Evolutionary conservation across 2,113 vertebrate species (phyloP).

Genomic region (Aldabrachelys gigantea): DNA sequence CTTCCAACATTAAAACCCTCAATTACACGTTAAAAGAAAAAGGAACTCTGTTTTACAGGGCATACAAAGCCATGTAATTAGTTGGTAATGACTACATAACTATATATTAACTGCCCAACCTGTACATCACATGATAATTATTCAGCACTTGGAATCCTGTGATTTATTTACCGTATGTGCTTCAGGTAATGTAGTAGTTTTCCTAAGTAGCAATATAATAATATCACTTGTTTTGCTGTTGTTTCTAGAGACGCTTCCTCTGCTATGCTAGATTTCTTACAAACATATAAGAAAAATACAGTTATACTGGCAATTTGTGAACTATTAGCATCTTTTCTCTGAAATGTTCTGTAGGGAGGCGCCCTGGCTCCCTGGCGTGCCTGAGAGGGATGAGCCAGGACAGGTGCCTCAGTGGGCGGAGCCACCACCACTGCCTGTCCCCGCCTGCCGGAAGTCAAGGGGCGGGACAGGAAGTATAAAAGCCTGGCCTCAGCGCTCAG

Average conservation of each 20-base stretch:
- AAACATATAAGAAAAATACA: not conserved
- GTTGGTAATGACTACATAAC: not conserved
- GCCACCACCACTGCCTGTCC: no score
- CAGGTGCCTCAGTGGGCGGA: no score
- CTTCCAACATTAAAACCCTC: not conserved
- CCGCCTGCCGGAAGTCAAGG: no score
- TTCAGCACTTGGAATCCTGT: not conserved
- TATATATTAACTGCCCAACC: not conserved
- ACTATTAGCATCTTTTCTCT: not conserved
- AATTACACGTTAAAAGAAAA: not conserved
- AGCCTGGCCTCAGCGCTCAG: no score
- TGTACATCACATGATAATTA: not conserved
- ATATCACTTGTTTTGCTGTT: not conserved
- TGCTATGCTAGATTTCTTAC: not conserved
- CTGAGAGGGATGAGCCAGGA: no score
- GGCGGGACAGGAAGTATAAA: no score
- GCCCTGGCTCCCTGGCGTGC: no score
- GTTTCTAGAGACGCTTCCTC: not conserved
- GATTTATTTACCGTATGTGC: not conserved
- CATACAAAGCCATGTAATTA: not conserved
- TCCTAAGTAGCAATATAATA: not conserved
- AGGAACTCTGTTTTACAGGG: not conserved
- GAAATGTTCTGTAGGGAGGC: not conserved
- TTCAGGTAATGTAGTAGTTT: not conserved
- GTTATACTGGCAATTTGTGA: not conserved